Conservation (phyloP, 2,797 vertebrate species). For the Pseudopleuronectes americanus region DNA sequence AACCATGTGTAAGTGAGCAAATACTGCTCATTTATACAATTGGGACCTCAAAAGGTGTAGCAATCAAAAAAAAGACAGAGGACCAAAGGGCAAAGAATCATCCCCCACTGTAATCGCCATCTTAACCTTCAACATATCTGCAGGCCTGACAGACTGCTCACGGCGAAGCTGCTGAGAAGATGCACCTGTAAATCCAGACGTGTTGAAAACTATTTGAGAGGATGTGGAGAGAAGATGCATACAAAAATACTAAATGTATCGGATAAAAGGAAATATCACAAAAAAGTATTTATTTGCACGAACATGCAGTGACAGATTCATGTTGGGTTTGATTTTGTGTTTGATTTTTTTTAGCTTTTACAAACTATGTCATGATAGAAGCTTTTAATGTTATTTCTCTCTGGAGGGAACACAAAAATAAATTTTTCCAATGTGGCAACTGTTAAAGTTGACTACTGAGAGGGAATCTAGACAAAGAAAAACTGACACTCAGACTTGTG, state of each 20-base stretch:
- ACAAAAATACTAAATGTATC: background rate
- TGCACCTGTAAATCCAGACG: background rate
- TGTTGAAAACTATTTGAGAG: conserved; percentile 5
- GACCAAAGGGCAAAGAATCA: conserved; percentile 72
- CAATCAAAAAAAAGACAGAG: conserved; percentile 68
- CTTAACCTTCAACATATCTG: conserved; percentile 75
- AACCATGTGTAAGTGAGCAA: conserved; percentile 21
- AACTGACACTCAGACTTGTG: conserved; percentile 5
- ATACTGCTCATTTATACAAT: conserved; percentile 58
- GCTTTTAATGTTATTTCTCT: conserved; percentile 18
- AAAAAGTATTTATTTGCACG: background rate
- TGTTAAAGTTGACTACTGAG: conserved; percentile 13
- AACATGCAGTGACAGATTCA: conserved; percentile 3
- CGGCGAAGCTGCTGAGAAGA: background rate
- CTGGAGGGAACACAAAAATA: background rate
- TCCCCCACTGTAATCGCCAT: conserved; percentile 67
- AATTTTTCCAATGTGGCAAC: conserved; percentile 1
- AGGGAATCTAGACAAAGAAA: conserved; percentile 20
- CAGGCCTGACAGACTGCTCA: conserved; percentile 31
- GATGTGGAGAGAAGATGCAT: background rate
- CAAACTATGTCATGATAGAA: conserved; percentile 15
- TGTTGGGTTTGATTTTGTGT: conserved; percentile 1
- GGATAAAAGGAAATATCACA: no score
- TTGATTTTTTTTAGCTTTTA: conserved; percentile 7
- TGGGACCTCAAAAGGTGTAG: conserved; percentile 64